A percentile compares a stretch with the other conserved stretches of the same genome.
These are phyloP conservation scores for Diloba caeruleocephala DNA, from an alignment of 2,888 invertebrate species.

Conservation along the genomic window DNA sequence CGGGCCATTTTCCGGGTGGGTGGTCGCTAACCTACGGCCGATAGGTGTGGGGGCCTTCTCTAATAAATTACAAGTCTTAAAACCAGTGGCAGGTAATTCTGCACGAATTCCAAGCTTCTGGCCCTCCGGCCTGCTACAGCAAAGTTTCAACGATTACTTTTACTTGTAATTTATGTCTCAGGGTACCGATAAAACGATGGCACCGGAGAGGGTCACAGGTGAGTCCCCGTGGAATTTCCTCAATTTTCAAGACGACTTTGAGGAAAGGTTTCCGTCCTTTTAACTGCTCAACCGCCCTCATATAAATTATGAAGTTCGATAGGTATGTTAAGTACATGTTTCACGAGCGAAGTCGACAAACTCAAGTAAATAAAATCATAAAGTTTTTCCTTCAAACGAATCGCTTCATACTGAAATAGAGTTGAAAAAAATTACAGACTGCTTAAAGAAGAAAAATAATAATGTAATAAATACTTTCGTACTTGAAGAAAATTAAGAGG, in stretches of 20 bases:
- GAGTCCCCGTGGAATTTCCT: slow-evolving; percentile 70
- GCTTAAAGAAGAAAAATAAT: slow-evolving; percentile 50
- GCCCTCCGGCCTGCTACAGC: slow-evolving; percentile 75
- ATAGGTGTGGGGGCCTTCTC: slow-evolving; percentile 74
- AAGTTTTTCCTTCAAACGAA: slow-evolving; percentile 37
- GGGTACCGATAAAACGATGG: slow-evolving; percentile 80
- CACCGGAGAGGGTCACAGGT: slow-evolving; percentile 79
- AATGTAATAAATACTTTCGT: slow-evolving; percentile 53
- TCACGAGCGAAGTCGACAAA: slow-evolving; percentile 37
- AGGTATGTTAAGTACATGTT: slow-evolving; percentile 51
- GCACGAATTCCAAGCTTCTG: slow-evolving; percentile 81
- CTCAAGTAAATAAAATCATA: slow-evolving; percentile 41
- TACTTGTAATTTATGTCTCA: slow-evolving; percentile 84
- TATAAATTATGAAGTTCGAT: slow-evolving; percentile 59
- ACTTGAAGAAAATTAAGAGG: slow-evolving; percentile 68
- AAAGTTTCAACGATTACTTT: slow-evolving; percentile 88
- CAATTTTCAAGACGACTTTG: slow-evolving; percentile 61
- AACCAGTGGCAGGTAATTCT: slow-evolving; percentile 90
- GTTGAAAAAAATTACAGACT: slow-evolving; percentile 49
- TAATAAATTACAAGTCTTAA: slow-evolving; percentile 91
- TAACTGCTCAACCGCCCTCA: slow-evolving; percentile 60
- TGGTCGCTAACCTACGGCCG: slow-evolving; percentile 68
- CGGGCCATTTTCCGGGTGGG: slow-evolving; percentile 75
- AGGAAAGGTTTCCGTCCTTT: slow-evolving; percentile 58
- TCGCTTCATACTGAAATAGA: slow-evolving; percentile 41